Base-by-base conservation (phyloP, 2,888 invertebrate species). In the Zootermopsis nevadensis region DNA sequence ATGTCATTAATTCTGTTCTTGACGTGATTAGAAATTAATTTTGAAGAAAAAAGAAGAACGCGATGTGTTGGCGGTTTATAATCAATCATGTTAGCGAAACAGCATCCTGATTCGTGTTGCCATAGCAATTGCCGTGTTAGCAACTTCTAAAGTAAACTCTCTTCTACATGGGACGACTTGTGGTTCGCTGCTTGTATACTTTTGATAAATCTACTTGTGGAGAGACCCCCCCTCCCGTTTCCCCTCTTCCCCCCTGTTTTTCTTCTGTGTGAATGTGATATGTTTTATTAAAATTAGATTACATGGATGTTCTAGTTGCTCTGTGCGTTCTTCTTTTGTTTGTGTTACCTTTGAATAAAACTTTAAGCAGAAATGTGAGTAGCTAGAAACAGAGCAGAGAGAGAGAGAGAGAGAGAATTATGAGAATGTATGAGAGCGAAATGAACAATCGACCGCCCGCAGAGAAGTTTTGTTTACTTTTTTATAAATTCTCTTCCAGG, bases 231-330 rank as follows among this genome's bases (percentile, higher is more conserved):
- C n/a, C n/a, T n/a, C n/a, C n/a, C n/a, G n/a, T n/a, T n/a, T n/a
- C n/a, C 60, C 66, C 60, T 79, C 66, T 79, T 79, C 79, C 35
- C 79, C 33, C 35, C 79, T 79, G 79, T 79, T 79, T 79, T 79
- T 79, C 48, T 60, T 66, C 38, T 79, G 79, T 79, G 66, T 79
- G 66, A 31, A 79, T 79, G 79, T 79, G 79, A 79, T 79, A 66
- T 79, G 79, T 55, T 79, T 79, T 35, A 79, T 79, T 79, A 79
- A 60, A 35, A 79, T 33, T 79, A 79, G 79, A 60, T 79, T 79
- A 27, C 27, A 60, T 79, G 79, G 55, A 79, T 35, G 66, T 35
- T 66, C 15, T 33, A 66, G 35, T 27, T 30, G 53, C 7, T 35
- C 15, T 35, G n/a, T 66, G 60, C 27, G 38, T 60, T 79, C 77